Conservation (phyloP, 2,888 invertebrate species). For the Augochlorella aurata region DNA sequence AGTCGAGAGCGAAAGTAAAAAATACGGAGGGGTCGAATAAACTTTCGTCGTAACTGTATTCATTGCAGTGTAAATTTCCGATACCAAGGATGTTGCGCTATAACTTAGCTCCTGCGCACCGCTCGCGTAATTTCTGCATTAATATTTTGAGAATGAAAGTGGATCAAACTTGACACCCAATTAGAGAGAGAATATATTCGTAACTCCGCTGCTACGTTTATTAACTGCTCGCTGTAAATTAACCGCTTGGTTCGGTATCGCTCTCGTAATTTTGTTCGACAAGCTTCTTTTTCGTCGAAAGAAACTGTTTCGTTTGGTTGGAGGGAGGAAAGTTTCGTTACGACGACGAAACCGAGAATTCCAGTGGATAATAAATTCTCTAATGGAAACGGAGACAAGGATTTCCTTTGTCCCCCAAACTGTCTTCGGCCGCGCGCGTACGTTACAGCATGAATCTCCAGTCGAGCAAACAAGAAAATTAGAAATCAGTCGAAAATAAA, state of each 20-base stretch:
- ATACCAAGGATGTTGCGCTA: background rate
- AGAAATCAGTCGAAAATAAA: conserved; percentile 6
- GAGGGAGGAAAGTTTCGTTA: background rate
- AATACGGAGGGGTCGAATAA: background rate
- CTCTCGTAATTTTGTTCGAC: background rate
- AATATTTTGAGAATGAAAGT: background rate
- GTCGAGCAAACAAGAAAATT: conserved; percentile 1
- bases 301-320: background rate
- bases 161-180: background rate
- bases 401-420: background rate
- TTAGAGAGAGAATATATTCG: background rate
- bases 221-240: background rate
- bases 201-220: background rate
- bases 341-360: background rate
- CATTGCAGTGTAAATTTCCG: too few species aligned
- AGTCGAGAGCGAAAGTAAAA: too few species aligned
- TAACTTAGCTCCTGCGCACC: background rate
- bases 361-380: background rate
- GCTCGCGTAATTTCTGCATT: background rate
- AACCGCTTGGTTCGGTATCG: background rate
- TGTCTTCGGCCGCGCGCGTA: background rate
- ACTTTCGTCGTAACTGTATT: background rate
- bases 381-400: background rate
- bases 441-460: background rate
- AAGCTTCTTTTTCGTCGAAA: background rate